phyloP scores from a whole-genome alignment of 1,140 invertebrate genomes.

The Tigriopus japonicus region DNA sequence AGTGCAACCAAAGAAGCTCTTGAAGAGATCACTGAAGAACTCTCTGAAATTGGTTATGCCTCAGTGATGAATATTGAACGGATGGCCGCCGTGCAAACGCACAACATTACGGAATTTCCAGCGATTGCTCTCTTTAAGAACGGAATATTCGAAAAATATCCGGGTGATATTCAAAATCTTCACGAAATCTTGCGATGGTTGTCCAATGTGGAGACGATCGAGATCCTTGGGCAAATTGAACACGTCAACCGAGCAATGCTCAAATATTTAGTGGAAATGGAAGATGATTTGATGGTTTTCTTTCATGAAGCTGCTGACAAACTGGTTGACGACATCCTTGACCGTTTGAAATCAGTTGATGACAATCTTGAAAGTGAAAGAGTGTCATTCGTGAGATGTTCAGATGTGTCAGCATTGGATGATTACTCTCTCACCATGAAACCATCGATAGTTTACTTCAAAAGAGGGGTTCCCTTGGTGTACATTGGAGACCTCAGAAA shows the following conservation, averaged over 20 bases:
- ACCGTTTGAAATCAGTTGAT: conserved; percentile 33
- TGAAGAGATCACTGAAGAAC: conserved; percentile 80
- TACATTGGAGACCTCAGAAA: conserved; percentile 55
- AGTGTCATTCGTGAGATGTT: conserved; percentile 66
- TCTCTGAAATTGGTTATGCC: conserved; percentile 77
- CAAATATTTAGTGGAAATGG: conserved; percentile 58
- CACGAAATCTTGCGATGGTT: conserved; percentile 65
- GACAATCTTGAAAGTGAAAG: conserved; percentile 75
- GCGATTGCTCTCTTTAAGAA: conserved; percentile 70
- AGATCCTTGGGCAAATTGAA: conserved; percentile 76
- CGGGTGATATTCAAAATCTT: conserved; percentile 69
- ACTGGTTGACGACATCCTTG: neutral
- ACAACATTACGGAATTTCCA: conserved; percentile 70
- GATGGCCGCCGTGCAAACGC: conserved; percentile 58
- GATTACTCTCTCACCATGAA: conserved; percentile 67
- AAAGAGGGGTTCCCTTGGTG: conserved; percentile 78
- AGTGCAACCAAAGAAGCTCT: conserved; percentile 69
- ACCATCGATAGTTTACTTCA: conserved; percentile 70
- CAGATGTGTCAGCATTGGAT: conserved; percentile 41
- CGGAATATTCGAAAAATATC: conserved; percentile 46
- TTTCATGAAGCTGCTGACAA: conserved; percentile 37
- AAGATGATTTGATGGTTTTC: conserved; percentile 66
- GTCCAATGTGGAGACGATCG: conserved; percentile 68
- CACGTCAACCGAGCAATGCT: conserved; percentile 76
- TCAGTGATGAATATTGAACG: conserved; percentile 84